These are phyloP conservation scores for Eublepharis macularius DNA, from an alignment of 2,113 vertebrate genomes.

Conservation along the genomic window DNA sequence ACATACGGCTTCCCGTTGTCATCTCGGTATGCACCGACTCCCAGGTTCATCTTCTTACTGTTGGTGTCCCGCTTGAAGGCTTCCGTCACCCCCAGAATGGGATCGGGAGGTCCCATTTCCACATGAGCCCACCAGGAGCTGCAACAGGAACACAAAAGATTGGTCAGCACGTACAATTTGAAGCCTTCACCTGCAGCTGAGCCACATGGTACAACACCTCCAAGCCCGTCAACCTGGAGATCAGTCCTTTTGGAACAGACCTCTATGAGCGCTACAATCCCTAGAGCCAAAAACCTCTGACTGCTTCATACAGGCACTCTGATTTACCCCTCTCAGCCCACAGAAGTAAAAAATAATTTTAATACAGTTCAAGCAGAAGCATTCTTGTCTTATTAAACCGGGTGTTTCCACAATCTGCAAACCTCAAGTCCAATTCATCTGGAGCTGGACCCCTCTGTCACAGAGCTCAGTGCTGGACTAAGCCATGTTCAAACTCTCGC, in stretches of 20 bases:
- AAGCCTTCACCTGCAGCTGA: background rate
- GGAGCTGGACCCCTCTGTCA: no score
- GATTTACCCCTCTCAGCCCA: no score
- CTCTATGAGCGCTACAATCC: background rate
- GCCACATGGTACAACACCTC: background rate
- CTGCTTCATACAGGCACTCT: no score
- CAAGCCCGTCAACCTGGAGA: background rate
- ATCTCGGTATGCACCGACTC: constrained; percentile 93
- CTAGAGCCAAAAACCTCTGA: no score
- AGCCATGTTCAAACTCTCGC: no score
- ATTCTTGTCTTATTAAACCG: no score
- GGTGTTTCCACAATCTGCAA: no score
- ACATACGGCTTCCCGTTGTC: constrained; percentile 92
- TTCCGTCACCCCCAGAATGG: constrained; percentile 93
- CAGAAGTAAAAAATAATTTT: no score
- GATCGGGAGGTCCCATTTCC: constrained; percentile 95
- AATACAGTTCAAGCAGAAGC: no score
- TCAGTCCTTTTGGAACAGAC: background rate
- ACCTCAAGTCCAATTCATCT: no score
- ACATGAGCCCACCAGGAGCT: constrained; percentile 96
- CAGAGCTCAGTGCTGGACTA: no score
- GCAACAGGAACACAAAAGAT: constrained; percentile 24
- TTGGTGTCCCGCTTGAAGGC: constrained; percentile 92
- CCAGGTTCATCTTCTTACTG: constrained; percentile 96
- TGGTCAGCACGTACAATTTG: background rate